Evolutionary conservation across 2,113 vertebrate genomes (phyloP).

Genomic region (Thomomys bottae): DNA sequence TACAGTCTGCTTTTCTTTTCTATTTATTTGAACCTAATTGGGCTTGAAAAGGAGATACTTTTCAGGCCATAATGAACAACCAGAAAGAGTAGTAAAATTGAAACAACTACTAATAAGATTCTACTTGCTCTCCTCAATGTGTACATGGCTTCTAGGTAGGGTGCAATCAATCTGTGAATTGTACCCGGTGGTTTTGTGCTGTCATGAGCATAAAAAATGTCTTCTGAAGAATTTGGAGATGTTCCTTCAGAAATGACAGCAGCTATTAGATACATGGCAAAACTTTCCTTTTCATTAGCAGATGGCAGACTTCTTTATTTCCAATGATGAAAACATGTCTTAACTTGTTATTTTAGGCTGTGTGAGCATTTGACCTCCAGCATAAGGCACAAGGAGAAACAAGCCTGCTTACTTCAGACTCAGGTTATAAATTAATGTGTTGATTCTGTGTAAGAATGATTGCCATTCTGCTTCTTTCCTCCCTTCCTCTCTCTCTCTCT

Average conservation of each 20-base stretch:
- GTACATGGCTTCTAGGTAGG: conserved; percentile 53
- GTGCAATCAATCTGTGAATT: conserved; percentile 65
- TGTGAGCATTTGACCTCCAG: conserved; percentile 70
- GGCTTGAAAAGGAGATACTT: conserved; percentile 57
- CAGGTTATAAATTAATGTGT: conserved; percentile 73
- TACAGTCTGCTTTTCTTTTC: not conserved
- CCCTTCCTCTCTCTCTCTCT: not conserved
- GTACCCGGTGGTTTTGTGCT: conserved; percentile 8
- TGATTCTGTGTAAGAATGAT: conserved; percentile 68
- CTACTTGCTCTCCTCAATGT: not conserved
- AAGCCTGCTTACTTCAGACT: conserved; percentile 74
- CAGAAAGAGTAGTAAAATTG: conserved; percentile 42
- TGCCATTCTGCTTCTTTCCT: conserved; percentile 39
- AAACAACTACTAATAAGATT: conserved; percentile 47
- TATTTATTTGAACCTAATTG: conserved; percentile 43
- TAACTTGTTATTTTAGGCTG: conserved; percentile 73
- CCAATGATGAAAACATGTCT: conserved; percentile 73
- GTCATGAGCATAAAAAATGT: conserved; percentile 48
- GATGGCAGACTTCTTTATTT: conserved; percentile 53
- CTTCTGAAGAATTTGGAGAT: conserved; percentile 46
- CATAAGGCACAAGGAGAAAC: conserved; percentile 68
- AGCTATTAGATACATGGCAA: conserved; percentile 58
- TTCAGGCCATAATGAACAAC: conserved; percentile 59
- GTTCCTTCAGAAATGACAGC: conserved; percentile 57
- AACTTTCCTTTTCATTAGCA: conserved; percentile 70